phyloP scores from a whole-genome alignment of 2,113 vertebrate species.

The Odobenus rosmarus region DNA sequence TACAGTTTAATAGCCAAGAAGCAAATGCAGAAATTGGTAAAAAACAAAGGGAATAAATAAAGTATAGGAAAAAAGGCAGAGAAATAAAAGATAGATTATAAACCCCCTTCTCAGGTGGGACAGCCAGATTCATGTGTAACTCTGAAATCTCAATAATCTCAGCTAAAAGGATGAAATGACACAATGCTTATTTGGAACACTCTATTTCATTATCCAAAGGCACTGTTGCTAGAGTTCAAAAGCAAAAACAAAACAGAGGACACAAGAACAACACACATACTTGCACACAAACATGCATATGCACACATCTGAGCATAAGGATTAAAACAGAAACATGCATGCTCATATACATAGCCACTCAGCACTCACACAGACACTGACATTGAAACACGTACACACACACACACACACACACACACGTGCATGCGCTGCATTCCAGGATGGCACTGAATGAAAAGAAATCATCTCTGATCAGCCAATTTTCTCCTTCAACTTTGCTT shows the following conservation, averaged over 20 bases:
- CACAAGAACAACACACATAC: neutral
- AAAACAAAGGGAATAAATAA: neutral
- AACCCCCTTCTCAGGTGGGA: neutral
- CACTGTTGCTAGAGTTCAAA: neutral
- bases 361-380: neutral
- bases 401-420: neutral
- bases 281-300: neutral
- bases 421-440: neutral
- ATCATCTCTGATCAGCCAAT: conserved; percentile 2
- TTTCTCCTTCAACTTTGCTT: conserved; percentile 41
- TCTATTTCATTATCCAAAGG: conserved; percentile 43
- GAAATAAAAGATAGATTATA: conserved; percentile 24
- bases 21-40: conserved; percentile 44
- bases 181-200: conserved; percentile 26
- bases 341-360: neutral
- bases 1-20: conserved; percentile 19
- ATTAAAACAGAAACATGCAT: conserved; percentile 17
- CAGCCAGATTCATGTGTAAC: neutral
- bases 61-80: conserved; percentile 20
- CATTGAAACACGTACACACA: neutral
- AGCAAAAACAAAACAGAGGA: conserved; percentile 22
- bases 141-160: conserved; percentile 30
- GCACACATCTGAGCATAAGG: neutral
- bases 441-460: conserved; percentile 32
- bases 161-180: conserved; percentile 27